These are phyloP conservation scores for Yponomeuta plumbellus DNA, from an alignment of 2,888 invertebrate genomes.

Conservation along the genomic window DNA sequence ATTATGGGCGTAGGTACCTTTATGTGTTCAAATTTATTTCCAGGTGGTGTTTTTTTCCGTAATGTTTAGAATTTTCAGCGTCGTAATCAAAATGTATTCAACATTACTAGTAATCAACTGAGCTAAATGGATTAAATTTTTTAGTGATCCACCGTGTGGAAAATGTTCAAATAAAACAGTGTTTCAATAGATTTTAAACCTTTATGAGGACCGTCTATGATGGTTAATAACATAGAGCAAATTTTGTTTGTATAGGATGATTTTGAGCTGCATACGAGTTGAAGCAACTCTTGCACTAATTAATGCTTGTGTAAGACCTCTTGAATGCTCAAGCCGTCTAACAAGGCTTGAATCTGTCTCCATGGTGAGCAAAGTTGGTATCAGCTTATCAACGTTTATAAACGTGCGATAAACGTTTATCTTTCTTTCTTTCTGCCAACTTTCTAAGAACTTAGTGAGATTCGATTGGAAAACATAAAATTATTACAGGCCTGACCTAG, in stretches of 20 bases:
- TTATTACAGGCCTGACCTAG: too few species aligned
- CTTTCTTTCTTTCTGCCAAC: too few species aligned
- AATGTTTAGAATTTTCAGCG: neutral
- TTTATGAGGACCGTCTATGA: neutral
- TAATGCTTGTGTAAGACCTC: slow-evolving; percentile 2
- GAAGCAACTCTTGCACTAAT: neutral
- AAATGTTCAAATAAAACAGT: neutral
- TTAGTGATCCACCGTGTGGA: neutral
- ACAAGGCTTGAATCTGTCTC: too few species aligned
- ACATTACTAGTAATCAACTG: neutral
- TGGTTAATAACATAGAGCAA: neutral
- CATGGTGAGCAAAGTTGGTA: too few species aligned
- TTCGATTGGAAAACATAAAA: too few species aligned
- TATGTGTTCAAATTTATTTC: neutral
- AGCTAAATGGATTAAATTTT: neutral
- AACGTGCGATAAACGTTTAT: too few species aligned
- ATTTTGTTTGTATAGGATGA: neutral
- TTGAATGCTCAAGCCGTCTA: neutral
- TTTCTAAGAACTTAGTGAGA: too few species aligned
- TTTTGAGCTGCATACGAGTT: neutral
- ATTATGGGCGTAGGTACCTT: neutral
- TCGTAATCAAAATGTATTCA: slow-evolving; percentile 9
- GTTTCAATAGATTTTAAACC: neutral
- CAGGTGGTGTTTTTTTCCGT: slow-evolving; percentile 6
- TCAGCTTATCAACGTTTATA: too few species aligned